Conservation (phyloP, 2,113 vertebrate genomes). For the Pachycephala philippinensis region DNA sequence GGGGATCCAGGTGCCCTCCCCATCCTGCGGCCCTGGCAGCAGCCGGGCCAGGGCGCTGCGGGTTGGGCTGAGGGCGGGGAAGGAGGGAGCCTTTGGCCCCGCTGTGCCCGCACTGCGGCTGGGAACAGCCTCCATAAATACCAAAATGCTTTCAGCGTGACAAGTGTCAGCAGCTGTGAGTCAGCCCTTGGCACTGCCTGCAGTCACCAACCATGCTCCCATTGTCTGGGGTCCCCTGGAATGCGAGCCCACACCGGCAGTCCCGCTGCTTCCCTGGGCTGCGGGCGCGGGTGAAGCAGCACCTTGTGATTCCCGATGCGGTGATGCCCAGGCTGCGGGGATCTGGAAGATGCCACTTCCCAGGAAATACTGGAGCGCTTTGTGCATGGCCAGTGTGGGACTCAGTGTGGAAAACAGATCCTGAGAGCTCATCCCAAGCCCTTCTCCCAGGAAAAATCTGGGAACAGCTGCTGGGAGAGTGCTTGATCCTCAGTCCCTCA, state of each 20-base stretch:
- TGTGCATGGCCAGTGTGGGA: rapidly evolving
- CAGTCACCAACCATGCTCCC: not conserved
- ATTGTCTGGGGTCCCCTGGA: not conserved
- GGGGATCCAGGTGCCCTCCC: not conserved
- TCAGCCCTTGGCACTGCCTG: not conserved
- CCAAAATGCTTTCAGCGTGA: not conserved
- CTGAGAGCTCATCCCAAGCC: not conserved
- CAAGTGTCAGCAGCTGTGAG: conserved; percentile 13
- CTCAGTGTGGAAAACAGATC: rapidly evolving
- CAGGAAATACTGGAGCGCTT: rapidly evolving
- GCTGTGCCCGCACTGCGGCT: not conserved
- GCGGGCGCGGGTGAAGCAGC: not conserved
- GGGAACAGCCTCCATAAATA: not conserved
- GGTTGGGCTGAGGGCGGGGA: not conserved
- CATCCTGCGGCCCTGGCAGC: not conserved
- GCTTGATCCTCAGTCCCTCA: not conserved
- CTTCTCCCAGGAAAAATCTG: not conserved
- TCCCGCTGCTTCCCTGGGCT: not conserved
- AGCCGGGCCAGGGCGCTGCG: not conserved
- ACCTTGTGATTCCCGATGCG: rapidly evolving
- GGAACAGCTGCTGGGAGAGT: not conserved
- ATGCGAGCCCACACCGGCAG: not conserved
- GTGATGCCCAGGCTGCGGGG: rapidly evolving
- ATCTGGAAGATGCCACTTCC: not conserved
- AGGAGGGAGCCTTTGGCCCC: not conserved